These are phyloP conservation scores for Euborellia annulipes DNA, from an alignment of 1,140 invertebrate species.

Conservation along the genomic window DNA sequence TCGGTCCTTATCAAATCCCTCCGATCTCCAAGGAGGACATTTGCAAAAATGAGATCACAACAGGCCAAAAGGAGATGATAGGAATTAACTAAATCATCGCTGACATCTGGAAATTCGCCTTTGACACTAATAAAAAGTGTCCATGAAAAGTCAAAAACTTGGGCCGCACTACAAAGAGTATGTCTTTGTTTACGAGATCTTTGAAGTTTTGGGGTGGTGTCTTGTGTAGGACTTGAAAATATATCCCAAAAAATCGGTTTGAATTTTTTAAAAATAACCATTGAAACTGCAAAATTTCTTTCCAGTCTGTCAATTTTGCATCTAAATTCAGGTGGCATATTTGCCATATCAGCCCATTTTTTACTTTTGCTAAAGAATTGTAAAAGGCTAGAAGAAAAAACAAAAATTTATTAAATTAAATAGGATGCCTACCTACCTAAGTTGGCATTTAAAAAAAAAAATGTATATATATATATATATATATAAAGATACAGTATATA, in stretches of 20 bases:
- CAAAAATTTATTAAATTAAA: background rate
- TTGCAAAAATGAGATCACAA: conserved; percentile 78
- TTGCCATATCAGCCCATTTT: conserved; percentile 90
- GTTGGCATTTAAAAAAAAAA: no score
- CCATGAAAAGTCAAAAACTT: conserved; percentile 88
- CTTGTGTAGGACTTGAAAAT: conserved; percentile 49
- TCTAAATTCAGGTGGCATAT: conserved; percentile 66
- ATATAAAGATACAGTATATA: no score
- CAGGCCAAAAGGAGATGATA: conserved; percentile 82
- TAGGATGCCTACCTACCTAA: no score
- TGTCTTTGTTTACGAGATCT: conserved; percentile 53
- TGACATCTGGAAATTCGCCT: conserved; percentile 61
- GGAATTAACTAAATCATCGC: conserved; percentile 86
- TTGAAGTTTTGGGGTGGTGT: conserved; percentile 37
- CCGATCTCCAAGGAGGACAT: conserved; percentile 62
- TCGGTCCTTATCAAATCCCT: conserved; percentile 72
- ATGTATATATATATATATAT: no score
- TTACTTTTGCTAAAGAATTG: conserved; percentile 94
- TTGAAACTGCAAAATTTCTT: conserved; percentile 86
- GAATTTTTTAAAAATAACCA: conserved; percentile 87
- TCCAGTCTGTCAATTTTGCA: conserved; percentile 75
- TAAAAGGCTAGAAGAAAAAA: conserved; percentile 50
- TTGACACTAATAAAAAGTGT: conserved; percentile 86
- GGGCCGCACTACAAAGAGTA: conserved; percentile 53
- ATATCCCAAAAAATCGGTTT: conserved; percentile 73